Percentiles rank a stretch among this genome's conserved stretches.
Conservation (phyloP, 23 tunicate genomes). For the Oikopleura dioica region DNA sequence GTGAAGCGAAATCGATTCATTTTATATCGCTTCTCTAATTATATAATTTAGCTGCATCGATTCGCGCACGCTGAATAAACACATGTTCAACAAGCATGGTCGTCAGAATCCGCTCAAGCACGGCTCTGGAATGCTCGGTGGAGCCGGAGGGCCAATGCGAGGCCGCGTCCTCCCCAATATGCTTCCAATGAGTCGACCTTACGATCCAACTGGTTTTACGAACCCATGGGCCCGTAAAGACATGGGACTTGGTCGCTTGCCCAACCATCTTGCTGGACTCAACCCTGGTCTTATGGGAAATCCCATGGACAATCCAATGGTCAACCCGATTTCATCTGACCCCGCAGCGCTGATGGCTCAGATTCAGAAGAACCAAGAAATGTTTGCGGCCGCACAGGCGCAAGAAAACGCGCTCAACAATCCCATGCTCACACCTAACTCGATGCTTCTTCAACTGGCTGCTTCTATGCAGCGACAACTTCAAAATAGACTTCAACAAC, state of each 20-base stretch:
- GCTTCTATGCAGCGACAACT: neutral
- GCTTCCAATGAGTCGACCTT: conserved; percentile 8
- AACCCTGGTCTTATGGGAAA: neutral
- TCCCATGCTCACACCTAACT: neutral
- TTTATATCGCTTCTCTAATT: neutral
- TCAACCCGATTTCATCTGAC: neutral
- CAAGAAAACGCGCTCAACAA: neutral
- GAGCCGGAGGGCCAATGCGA: no score
- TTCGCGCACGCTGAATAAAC: conserved; percentile 7
- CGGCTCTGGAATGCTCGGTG: neutral
- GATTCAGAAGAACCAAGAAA: neutral
- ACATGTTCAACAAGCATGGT: conserved; percentile 15
- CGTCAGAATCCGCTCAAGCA: neutral
- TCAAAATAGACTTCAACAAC: neutral
- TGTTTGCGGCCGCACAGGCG: neutral
- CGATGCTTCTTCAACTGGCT: neutral
- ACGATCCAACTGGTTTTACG: neutral
- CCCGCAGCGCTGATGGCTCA: neutral
- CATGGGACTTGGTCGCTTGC: neutral
- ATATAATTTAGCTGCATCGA: conserved; percentile 1
- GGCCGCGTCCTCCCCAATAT: conserved; percentile 2
- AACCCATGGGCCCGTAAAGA: neutral
- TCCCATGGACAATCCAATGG: neutral
- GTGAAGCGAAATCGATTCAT: no score
- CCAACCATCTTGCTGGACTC: neutral